Percentiles rank a stretch among this genome's conserved stretches.
phyloP scores from a whole-genome alignment of 2,797 vertebrate species.

The Megaceryle alcyon region DNA sequence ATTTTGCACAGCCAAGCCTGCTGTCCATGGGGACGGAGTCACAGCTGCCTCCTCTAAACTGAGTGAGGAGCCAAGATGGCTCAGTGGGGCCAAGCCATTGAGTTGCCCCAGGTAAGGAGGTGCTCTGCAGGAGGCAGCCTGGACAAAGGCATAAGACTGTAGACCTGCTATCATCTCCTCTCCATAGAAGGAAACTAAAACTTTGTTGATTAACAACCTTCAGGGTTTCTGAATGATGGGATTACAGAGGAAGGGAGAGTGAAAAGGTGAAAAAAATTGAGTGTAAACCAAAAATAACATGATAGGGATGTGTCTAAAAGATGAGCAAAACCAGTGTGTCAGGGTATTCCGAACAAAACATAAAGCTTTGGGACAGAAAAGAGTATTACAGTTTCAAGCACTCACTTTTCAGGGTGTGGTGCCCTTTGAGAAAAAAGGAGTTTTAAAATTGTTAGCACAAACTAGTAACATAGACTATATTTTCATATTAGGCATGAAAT shows the following conservation, averaged over 20 bases:
- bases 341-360: neutral
- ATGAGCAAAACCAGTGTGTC: neutral
- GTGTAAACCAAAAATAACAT: neutral
- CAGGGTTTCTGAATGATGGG: neutral
- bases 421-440: neutral
- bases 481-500: neutral
- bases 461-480: neutral
- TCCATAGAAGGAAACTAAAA: neutral
- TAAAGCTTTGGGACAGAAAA: neutral
- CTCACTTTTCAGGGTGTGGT: neutral
- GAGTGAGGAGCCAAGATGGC: neutral
- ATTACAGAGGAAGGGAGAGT: neutral
- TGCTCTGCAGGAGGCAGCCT: neutral
- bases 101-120: rapidly evolving
- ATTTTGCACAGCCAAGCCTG: neutral
- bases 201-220: neutral
- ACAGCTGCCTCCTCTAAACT: neutral
- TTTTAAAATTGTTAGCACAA: neutral
- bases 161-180: neutral
- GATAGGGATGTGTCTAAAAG: neutral
- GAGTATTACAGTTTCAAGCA: neutral
- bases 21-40: neutral
- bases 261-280: neutral
- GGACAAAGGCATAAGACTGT: neutral
- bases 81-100: rapidly evolving